phyloP scores from a whole-genome alignment of 2,888 invertebrate species.

The Drymonia ruficornis region DNA sequence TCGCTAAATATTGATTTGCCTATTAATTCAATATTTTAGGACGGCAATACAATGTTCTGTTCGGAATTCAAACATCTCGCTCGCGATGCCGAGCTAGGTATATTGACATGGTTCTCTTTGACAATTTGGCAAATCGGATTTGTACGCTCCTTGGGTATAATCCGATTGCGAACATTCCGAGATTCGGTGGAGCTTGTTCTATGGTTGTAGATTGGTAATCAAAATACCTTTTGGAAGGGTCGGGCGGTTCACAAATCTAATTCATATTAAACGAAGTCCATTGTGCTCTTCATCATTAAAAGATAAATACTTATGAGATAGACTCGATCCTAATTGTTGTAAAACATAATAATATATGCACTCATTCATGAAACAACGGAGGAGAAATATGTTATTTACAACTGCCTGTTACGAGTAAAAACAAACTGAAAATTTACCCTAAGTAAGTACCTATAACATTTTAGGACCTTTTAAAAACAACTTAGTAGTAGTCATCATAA shows the following conservation, averaged over 20 bases:
- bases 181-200: background rate
- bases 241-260: background rate
- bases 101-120: constrained; percentile 5
- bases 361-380: too few species aligned
- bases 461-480: background rate
- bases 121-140: constrained; percentile 5
- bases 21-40: constrained; percentile 5
- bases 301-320: too few species aligned
- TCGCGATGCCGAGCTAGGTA: background rate
- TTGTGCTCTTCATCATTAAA: too few species aligned
- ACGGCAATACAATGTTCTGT: background rate
- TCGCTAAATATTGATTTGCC: constrained; percentile 8
- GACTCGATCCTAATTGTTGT: too few species aligned
- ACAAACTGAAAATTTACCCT: too few species aligned
- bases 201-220: background rate
- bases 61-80: background rate
- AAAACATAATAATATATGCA: too few species aligned
- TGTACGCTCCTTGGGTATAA: background rate
- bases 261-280: too few species aligned
- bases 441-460: too few species aligned
- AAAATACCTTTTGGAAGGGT: background rate
- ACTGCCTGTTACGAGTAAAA: too few species aligned
- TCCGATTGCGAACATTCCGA: background rate
- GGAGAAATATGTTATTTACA: too few species aligned
- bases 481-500: too few species aligned